phyloP scores from a whole-genome alignment of 2,888 invertebrate genomes.

The Eugnorisma glareosa region DNA sequence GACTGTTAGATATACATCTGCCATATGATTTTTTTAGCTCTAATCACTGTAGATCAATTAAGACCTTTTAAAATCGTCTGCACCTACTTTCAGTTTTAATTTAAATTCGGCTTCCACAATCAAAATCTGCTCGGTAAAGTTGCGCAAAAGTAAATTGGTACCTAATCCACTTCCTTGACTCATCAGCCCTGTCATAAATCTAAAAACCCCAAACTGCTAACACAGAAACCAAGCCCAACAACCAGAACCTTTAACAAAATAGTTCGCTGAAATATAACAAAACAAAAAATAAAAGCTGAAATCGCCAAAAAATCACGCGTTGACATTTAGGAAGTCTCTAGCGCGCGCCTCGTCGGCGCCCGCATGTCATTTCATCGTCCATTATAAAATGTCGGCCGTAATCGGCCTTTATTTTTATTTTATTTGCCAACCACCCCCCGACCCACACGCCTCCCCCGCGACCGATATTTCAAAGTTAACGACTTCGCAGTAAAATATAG shows the following conservation, averaged over 20 bases:
- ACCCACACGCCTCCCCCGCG: constrained; percentile 71
- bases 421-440: constrained; percentile 83
- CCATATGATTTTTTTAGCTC: neutral
- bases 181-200: constrained; percentile 26
- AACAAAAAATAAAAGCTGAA: constrained; percentile 54
- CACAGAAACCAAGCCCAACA: constrained; percentile 17
- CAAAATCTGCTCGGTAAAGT: neutral
- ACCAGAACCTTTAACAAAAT: constrained; percentile 52
- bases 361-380: constrained; percentile 89
- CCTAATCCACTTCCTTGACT: neutral
- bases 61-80: neutral
- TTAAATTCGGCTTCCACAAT: neutral
- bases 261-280: constrained; percentile 55
- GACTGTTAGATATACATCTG: neutral
- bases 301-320: constrained; percentile 62
- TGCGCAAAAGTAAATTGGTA: neutral
- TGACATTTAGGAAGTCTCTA: constrained; percentile 71
- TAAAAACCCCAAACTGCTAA: constrained; percentile 13
- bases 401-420: constrained; percentile 90
- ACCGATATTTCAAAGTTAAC: constrained; percentile 90
- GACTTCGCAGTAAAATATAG: constrained; percentile 88
- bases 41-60: neutral
- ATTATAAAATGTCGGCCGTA: constrained; percentile 90
- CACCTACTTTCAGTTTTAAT: neutral
- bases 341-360: constrained; percentile 83